Base-by-base conservation (phyloP, 2,113 vertebrate species). In the Myxocyprinus asiaticus region DNA sequence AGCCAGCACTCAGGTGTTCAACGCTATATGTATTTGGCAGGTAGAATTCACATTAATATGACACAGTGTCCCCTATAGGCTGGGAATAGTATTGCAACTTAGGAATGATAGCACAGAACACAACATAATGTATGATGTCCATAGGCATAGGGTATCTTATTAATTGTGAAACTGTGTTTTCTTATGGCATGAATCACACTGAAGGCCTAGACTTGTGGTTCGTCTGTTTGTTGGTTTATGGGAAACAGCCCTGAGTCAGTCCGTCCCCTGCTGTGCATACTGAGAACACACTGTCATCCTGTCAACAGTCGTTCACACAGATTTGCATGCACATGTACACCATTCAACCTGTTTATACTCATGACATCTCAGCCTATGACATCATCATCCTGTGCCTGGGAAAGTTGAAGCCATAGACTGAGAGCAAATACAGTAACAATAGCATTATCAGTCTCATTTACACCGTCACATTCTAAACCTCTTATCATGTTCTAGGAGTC, bases 191-290 rank as follows among this genome's bases (percentile, higher is more conserved):
- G 22, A 33, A 33, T 3, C 22, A 3, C 22, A 33, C 1, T 33
- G 22, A 33, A 33, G 22, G 22, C 22, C 22, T 33, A 33, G 22
- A 33, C 22, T 33, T 33, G 45, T 9, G 71, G 44, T 43, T 62
- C 5, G 59, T 42, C 45, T 75, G 59, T 71, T 53, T 15, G n/a
- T 15, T 14, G 55, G 5, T 72, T 75, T 63, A 50, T 75, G 22
- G 58, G 58, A 61, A 73, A 73, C 56, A 12, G 45, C 56, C 58
- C 47, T 75, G 72, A 75, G 44, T 75, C 72, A 75, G 17, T 14
- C 14, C 43, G 7, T 73, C 6, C 58, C 70, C 56, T 73, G 56
- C n/a, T 3, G 15, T 47, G 44, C 55, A 73, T 33, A 33, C 47
- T 15, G 72, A 50, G 72, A 75, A 50, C 17, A 10, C 71, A 17